Evolutionary conservation across 2,797 vertebrate genomes (phyloP), one percentile per base, ranked within the genome.

Genomic region (Peromyscus eremicus): DNA sequence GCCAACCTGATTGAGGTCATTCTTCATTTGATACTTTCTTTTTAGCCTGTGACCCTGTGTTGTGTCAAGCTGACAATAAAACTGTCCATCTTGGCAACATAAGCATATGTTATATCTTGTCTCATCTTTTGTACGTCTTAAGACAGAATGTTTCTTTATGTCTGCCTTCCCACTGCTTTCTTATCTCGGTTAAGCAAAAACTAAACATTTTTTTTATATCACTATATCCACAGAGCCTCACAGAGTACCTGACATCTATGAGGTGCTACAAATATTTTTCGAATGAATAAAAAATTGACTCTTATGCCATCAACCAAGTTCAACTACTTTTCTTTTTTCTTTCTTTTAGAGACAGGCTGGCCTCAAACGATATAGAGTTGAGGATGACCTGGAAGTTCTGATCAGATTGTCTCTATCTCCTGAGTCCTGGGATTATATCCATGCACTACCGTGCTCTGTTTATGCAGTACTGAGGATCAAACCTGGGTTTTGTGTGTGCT

Each of bases 261-360:
- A 92, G 16, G 27, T 75, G 5, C 60, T 94, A 62, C 81, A 92
- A 94, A 82, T 77, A 81, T 68, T 94, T 95, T 85, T 70, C 87
- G 79, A 95, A 77, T 84, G 25, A 95, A 71, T 84, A 82, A 84
- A 94, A 85, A 73, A 25, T 34, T 89, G 60, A 49, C 17, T 84
- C n/a, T 93, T 12, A 5, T 80, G 64, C 25, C 9, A 62, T 83
- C 16, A 52, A 71, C 64, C 19, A 76, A 84, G 66, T 92, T 91
- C 77, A 89, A 43, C 23, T 76, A 82, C 5, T 5, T 75, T 73
- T 21, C 5, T 43, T 70, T 40, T 40, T 75, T 34, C 7, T 73
- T 73, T 57, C 16, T 73, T 73, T 88, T 88, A 29, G 10, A 13
- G 52, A 32, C 55, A 76, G 2, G 2, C 3, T 60, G 27, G 1